Evolutionary conservation across 1,140 invertebrate genomes (phyloP), one percentile per base, ranked within the genome.

Genomic region (Dinoponera quadriceps): DNA sequence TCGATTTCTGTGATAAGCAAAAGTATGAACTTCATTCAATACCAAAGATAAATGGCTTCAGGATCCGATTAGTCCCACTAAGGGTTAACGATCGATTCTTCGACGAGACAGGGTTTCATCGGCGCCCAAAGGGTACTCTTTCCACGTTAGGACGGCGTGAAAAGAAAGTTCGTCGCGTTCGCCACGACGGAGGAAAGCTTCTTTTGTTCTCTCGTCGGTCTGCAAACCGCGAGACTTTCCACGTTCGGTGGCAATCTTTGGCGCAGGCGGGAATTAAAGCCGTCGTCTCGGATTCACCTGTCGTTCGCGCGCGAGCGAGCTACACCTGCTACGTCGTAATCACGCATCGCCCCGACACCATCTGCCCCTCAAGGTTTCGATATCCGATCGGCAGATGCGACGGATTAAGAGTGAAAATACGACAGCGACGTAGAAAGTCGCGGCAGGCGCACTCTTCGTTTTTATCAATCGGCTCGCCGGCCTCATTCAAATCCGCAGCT

Each of bases 251-350:
- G 14, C 49, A 11, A 27, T 29, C 3, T 25, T 29, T 2, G 7
- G 0, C 14, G 18, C 33, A n/a, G 55, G 44, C 49, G 59, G 27
- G 29, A 69, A 55, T 75, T 49, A 65, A 73, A 80, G 55, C 66
- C 72, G 57, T 69, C 11, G 25, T 49, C 3, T 63, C 51, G n/a
- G 7, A 55, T 82, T 81, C 89, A 91, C 89, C 90, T 91, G 90
- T 88, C 81, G 66, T 66, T 49, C 51, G 80, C 48, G 54, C 78
- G 51, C 62, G 20, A 7, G 3, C 0, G 27, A 33, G 1, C 65
- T 86, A 86, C 90, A 91, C 90, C 90, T 91, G 90, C 88, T 84
- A 66, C 59, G 78, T 84, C 62, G 78, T 84, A 74, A 82, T 74
- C 75, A 63, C 55, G 25, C 57, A 83, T 72, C 62, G n/a, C 9